Evolutionary conservation across 2,797 vertebrate genomes (phyloP), one percentile per base, ranked within the genome.

Genomic region (Acanthurus lineatus): DNA sequence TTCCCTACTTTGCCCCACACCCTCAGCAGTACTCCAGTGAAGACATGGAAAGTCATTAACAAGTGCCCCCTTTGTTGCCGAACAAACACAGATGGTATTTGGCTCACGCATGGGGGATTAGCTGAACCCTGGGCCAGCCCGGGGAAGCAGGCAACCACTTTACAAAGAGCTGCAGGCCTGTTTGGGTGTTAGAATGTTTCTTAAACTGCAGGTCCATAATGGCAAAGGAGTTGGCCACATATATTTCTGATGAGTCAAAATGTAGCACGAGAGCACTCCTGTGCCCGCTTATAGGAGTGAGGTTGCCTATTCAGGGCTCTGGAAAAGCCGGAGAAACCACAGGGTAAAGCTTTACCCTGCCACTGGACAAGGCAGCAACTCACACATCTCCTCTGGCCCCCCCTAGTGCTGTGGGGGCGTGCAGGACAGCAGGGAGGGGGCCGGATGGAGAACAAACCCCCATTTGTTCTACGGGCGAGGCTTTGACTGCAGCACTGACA

Each of bases 51-150:
- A 95, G 94, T 95, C 93, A 96, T 93, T 95, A 96, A 96, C 95
- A 96, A 96, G 94, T 94, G 90, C 90, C 93, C 91, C 89, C 91
- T 97, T 96, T 96, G 95, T 96, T 93, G 91, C 93, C 88, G 87
- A 95, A 95, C 92, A 96, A 94, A 96, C 94, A 95, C 95, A 95
- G 94, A 95, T 95, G 94, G 95, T 94, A 94, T 96, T 96, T 96
- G 93, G 94, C 94, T 96, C 94, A 94, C 92, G 94, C 93, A 94
- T 92, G 93, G 89, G 93, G 95, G 93, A 95, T 96, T 96, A 95
- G 91, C 94, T 93, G 91, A 94, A 86, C 92, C 91, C 93, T 89
- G 88, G 86, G 91, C 91, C 81, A 82, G 89, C 90, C 91, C 89
- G 69, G 86, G 70, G 90, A 88, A 81, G 89, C 85, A 89, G 89